Conservation (phyloP, 2,113 vertebrate genomes). For the Etia nguti region DNA sequence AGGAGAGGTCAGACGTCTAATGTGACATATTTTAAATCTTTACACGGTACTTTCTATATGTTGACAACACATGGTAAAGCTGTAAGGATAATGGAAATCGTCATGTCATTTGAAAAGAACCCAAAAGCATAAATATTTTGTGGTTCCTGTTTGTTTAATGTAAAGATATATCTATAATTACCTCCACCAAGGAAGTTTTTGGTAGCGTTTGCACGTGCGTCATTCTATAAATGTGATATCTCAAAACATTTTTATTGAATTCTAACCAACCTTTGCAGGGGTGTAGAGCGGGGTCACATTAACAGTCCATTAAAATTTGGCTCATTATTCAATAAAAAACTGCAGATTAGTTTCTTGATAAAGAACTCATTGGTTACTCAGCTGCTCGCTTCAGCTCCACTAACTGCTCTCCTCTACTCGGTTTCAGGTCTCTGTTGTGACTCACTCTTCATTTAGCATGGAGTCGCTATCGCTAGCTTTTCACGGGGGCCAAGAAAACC, state of each 20-base stretch:
- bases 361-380: not conserved
- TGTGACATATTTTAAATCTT: not conserved
- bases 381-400: not conserved
- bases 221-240: not conserved
- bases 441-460: slow-evolving; percentile 31
- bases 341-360: not conserved
- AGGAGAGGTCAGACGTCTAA: not conserved
- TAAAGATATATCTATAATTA: not conserved
- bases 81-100: not conserved
- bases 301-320: not conserved
- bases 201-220: not conserved
- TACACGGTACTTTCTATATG: not conserved
- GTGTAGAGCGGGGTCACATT: not conserved
- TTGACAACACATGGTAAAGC: not conserved
- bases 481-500: not conserved
- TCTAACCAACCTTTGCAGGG: not conserved
- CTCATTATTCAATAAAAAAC: not conserved
- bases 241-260: not conserved
- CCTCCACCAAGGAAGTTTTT: not conserved
- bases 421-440: slow-evolving; percentile 7
- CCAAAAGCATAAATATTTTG: not conserved
- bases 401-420: not conserved
- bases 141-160: not conserved
- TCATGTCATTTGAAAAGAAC: not conserved
- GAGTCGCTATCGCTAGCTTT: slow-evolving; percentile 24